Conservation (phyloP, 2,888 invertebrate species). For the Megamerina dolium region DNA sequence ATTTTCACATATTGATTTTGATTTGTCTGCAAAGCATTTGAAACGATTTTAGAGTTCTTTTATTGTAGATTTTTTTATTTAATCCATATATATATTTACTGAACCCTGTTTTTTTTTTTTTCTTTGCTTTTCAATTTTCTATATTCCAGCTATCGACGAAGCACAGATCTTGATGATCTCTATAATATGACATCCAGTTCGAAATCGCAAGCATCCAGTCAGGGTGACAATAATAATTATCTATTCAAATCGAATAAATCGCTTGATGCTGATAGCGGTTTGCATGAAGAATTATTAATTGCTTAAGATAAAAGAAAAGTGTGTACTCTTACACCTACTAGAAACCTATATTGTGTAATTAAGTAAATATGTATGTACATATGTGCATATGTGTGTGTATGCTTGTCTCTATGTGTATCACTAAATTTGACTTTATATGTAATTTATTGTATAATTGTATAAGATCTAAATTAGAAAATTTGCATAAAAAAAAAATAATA, state of each 20-base stretch:
- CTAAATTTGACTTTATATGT: no score
- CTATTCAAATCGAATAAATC: conserved; percentile 41
- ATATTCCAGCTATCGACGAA: conserved; percentile 49
- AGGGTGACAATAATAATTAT: conserved; percentile 35
- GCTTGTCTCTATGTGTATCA: no score
- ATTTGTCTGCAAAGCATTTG: no score
- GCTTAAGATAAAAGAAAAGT: conserved; percentile 29
- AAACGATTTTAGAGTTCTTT: neutral
- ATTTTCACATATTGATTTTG: no score
- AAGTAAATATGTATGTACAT: neutral
- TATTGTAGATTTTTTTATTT: neutral
- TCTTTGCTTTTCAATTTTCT: neutral
- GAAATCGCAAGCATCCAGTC: conserved; percentile 45
- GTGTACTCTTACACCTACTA: no score
- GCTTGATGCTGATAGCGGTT: conserved; percentile 33
- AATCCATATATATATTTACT: neutral
- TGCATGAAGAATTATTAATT: conserved; percentile 38
- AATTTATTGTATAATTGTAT: no score
- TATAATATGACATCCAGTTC: conserved; percentile 48
- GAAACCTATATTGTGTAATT: conserved; percentile 3
- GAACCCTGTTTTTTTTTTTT: neutral
- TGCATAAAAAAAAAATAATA: no score
- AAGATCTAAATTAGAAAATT: no score
- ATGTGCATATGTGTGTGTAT: conserved; percentile 4
- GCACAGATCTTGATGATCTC: conserved; percentile 54